phyloP scores from a whole-genome alignment of 2,113 vertebrate species.

The Phalacrocorax pelagicus region DNA sequence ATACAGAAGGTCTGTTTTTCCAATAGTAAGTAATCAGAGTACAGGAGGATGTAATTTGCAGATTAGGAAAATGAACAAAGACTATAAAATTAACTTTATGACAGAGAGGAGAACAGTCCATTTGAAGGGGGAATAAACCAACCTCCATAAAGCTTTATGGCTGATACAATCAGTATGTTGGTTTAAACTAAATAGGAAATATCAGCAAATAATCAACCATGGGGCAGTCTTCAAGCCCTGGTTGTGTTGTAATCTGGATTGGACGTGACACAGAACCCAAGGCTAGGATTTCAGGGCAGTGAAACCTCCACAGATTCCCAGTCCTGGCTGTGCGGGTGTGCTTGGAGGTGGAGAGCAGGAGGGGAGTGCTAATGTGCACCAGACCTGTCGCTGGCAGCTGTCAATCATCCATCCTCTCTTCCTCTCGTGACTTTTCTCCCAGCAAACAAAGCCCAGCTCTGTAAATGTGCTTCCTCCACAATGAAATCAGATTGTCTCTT shows the following conservation, averaged over 20 bases:
- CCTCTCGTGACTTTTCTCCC: neutral
- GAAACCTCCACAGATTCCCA: neutral
- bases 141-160: constrained; percentile 39
- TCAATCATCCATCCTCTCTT: neutral
- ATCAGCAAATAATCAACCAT: constrained; percentile 38
- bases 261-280: neutral
- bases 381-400: neutral
- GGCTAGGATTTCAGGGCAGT: neutral
- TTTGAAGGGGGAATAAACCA: constrained; percentile 40
- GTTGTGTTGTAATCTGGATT: neutral
- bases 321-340: neutral
- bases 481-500: neutral
- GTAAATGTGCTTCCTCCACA: neutral
- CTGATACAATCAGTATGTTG: constrained; percentile 48
- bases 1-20: constrained; percentile 73
- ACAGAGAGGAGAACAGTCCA: constrained; percentile 41
- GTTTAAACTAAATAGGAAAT: constrained; percentile 43
- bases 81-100: constrained; percentile 82
- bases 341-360: neutral
- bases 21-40: constrained; percentile 77
- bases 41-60: constrained; percentile 80
- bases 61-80: constrained; percentile 83
- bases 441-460: neutral
- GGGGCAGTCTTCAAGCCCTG: neutral
- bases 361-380: neutral